Conservation (phyloP, 2,888 invertebrate species). For the Cephus nigrinus region DNA sequence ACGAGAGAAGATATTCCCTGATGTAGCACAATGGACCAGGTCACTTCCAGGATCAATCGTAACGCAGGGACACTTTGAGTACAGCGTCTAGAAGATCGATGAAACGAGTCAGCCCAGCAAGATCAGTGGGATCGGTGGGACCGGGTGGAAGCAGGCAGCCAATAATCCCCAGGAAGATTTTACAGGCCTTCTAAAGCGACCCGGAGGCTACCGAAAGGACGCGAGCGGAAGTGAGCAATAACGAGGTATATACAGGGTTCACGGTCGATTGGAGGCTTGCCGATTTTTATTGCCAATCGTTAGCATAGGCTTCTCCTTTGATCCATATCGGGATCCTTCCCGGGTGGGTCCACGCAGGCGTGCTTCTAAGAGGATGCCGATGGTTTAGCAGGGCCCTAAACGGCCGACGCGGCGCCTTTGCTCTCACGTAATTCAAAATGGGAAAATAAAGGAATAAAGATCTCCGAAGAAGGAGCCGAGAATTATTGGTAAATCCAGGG, state of each 20-base stretch:
- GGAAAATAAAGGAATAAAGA: neutral
- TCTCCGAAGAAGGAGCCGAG: slow-evolving; percentile 12
- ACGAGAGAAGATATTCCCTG: neutral
- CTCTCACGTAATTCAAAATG: neutral
- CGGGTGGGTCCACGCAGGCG: neutral
- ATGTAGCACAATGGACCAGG: neutral
- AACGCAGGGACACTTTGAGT: too few species aligned
- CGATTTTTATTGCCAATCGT: slow-evolving; percentile 6
- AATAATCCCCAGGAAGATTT: neutral
- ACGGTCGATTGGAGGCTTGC: neutral
- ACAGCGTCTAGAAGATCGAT: too few species aligned
- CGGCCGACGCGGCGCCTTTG: neutral
- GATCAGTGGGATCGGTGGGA: neutral
- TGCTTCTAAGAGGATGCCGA: neutral
- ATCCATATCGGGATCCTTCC: neutral
- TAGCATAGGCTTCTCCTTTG: neutral
- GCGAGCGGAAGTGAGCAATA: neutral
- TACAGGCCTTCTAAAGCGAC: neutral
- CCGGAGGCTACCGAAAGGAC: neutral
- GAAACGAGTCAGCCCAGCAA: neutral
- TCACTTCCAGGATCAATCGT: neutral
- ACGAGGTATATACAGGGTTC: neutral
- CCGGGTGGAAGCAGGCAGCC: neutral
- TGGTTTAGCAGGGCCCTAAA: slow-evolving; percentile 6
- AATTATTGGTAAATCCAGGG: slow-evolving; percentile 35